A percentile compares a stretch with the other conserved stretches of the same genome.
phyloP scores from a whole-genome alignment of 2,113 vertebrate species.

The Pelecanoides urinatrix region DNA sequence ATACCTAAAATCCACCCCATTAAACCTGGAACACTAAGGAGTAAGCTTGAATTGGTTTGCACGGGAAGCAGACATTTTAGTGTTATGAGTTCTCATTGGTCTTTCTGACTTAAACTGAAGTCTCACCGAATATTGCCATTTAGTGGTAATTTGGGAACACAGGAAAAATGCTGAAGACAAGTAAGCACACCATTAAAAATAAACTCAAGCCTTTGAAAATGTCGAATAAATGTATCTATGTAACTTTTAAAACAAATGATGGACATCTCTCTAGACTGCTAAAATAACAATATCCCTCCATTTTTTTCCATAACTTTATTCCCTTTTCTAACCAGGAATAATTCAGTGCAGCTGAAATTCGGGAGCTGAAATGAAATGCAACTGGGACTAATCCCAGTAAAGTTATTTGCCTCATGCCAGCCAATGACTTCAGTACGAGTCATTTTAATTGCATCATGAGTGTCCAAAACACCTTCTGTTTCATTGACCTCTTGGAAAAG shows the following conservation, averaged over 20 bases:
- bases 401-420: background rate
- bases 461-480: slow-evolving; percentile 27
- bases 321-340: slow-evolving; percentile 2
- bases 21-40: background rate
- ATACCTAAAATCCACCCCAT: background rate
- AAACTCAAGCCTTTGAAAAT: background rate
- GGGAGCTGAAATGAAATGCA: background rate
- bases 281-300: background rate
- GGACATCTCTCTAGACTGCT: background rate
- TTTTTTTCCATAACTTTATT: background rate
- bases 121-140: background rate
- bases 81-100: background rate
- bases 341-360: slow-evolving; percentile 25
- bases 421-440: background rate
- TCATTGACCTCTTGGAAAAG: background rate
- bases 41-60: background rate
- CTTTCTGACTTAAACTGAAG: background rate
- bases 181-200: background rate
- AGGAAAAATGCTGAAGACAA: background rate
- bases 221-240: background rate
- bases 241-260: background rate
- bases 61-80: background rate
- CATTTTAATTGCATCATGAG: background rate
- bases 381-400: background rate
- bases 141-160: background rate